Base-by-base conservation (phyloP, 1,140 invertebrate genomes). In the Drosophila albomicans region DNA sequence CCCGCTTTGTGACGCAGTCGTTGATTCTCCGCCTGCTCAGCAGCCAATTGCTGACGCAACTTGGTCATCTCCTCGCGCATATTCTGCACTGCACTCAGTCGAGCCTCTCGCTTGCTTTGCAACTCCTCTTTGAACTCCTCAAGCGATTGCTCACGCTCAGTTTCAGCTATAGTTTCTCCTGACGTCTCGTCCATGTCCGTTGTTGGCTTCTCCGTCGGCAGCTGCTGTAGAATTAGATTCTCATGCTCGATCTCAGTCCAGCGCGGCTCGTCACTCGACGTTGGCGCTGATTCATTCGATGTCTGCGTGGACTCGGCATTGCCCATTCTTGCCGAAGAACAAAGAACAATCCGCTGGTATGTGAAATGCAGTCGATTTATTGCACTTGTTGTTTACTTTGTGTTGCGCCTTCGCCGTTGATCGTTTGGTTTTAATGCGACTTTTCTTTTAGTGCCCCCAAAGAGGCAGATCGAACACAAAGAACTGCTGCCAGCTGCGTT, bases 101-200 rank as follows among this genome's bases (percentile, higher is more conserved):
- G 93, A 80, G 93, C 93, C 90, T 94, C 93, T 43, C 94, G 93
- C 87, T 95, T 95, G 6, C 93, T 79, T 15, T 91, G 93, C 38
- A 95, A 82, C 78, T 95, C 93, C 75, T 94, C 94, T 66, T 92
- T 93, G 71, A 95, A 95, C 65, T 95, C 94, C 52, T 93, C 93
- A 76, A 95, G 61, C 1, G 59, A 76, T 70, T 76, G 75, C 15
- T 87, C 76, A 5, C 45, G 46, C 28, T 3, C 41, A 46, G 28
- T 28, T 56, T 13, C 4, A n/a, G 5, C 49, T 41, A 30, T 28
- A 8, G 45, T 7, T 46, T 20, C 25, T 30, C 10, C 41, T 51
- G 30, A n/a, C 41, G 51, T 11, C 64, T 11, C 3, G 0, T 43
- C 41, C 35, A 45, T n/a, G 15, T 30, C 35, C 6, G 15, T 15